phyloP scores from a whole-genome alignment of 2,797 vertebrate species.

The Cryptoprocta ferox region DNA sequence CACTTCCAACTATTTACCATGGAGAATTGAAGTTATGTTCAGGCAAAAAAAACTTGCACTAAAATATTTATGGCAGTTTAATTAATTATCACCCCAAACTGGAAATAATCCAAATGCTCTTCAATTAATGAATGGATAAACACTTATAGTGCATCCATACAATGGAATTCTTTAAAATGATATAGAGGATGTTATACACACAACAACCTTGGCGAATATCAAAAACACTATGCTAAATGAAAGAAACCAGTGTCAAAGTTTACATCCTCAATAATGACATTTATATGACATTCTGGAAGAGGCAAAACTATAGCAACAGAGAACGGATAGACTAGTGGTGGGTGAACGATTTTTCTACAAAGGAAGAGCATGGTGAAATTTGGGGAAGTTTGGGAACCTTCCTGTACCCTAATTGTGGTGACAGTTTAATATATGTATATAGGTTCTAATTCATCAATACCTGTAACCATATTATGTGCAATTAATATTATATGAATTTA shows the following conservation, averaged over 20 bases:
- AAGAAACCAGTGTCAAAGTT: background rate
- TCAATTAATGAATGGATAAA: background rate
- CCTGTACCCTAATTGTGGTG: background rate
- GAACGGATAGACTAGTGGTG: background rate
- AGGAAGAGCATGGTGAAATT: background rate
- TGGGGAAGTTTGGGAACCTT: fast-evolving
- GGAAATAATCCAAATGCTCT: background rate
- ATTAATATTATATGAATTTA: background rate
- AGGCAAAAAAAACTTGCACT: background rate
- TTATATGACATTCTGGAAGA: background rate
- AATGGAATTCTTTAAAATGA: background rate
- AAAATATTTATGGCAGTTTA: background rate
- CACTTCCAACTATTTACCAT: background rate
- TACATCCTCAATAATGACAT: background rate
- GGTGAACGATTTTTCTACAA: background rate
- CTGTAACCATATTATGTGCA: background rate
- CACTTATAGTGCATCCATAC: background rate
- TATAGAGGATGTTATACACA: background rate
- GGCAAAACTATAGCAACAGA: background rate
- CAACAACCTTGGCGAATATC: background rate
- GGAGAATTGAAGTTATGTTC: background rate
- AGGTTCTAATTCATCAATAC: background rate
- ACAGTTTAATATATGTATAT: background rate
- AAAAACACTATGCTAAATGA: background rate
- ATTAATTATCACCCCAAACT: background rate